Evolutionary conservation across 2,888 invertebrate species (phyloP), one percentile per base, ranked within the genome.

Genomic region (Fabriciana adippe): DNA sequence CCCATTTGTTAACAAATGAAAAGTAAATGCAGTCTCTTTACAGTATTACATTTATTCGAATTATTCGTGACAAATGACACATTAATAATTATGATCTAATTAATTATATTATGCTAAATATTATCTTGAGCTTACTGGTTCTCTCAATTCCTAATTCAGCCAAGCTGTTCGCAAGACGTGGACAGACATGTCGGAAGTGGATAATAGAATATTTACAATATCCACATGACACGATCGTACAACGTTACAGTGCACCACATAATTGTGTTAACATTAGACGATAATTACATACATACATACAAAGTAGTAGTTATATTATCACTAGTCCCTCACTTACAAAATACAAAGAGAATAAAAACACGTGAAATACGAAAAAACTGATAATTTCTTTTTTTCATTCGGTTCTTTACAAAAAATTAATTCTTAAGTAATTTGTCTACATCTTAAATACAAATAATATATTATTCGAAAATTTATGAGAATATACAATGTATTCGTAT

Each of bases 141-240:
- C 82, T 87, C 85, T 90, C 91, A 91, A 92, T 91, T 91, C 91
- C 90, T 90, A 88, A 80, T 81, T 88, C 85, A 87, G 88, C 86
- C 86, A 88, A 88, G 87, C 82, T 81, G 78, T 80, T 78, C 78
- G 76, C 72, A 74, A 77, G 77, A 79, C 80, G 78, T 78, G 77
- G 77, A 78, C 76, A 74, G 79, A 78, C 73, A 73, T 67, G 72
- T 75, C 73, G 78, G 77, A 79, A 78, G 78, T 77, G 69, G 79
- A 77, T 74, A 75, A 75, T 81, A 78, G 78, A 81, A 79, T 83
- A 82, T 81, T 80, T 83, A 85, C 80, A 83, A 73, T 77, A 78
- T 78, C 77, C 77, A 80, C 76, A 77, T 64, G 65, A 59, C 51
- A 50, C 66, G 61, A 50, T 67, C 56, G 51, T 72, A 69, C 51